Conservation (phyloP, 2,113 vertebrate genomes). For the Sardina pilchardus region DNA sequence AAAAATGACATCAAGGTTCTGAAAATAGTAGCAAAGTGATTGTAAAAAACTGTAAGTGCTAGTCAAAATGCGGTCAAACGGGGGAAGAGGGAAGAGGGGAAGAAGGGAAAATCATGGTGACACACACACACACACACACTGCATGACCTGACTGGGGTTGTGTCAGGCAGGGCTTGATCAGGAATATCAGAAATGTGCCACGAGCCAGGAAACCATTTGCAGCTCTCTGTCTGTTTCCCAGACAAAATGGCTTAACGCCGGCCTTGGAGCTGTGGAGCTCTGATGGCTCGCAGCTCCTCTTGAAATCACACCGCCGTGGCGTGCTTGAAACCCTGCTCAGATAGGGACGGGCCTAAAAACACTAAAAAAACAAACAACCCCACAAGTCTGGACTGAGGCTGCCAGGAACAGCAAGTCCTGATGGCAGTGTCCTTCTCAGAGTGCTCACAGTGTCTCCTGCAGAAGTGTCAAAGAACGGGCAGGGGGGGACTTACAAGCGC, state of each 20-base stretch:
- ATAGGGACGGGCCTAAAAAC: background rate
- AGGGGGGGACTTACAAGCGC: background rate
- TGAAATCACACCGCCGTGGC: background rate
- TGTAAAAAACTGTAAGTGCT: too few species aligned
- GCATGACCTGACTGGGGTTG: background rate
- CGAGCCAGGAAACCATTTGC: background rate
- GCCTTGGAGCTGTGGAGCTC: background rate
- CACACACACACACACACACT: background rate
- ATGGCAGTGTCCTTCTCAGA: constrained; percentile 34
- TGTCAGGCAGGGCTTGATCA: background rate
- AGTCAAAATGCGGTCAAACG: too few species aligned
- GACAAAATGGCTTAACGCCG: background rate
- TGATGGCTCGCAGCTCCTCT: background rate
- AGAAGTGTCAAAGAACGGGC: background rate
- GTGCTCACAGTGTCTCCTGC: background rate
- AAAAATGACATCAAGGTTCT: too few species aligned
- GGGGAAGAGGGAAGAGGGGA: too few species aligned
- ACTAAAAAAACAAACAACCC: background rate
- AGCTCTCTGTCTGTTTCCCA: background rate
- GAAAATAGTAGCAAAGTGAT: too few species aligned
- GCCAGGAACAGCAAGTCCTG: background rate
- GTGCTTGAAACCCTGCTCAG: background rate
- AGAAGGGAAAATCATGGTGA: too few species aligned
- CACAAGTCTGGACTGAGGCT: background rate
- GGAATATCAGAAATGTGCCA: background rate